phyloP scores from a whole-genome alignment of 2,888 invertebrate genomes.

The Apomyelois bistriatella region DNA sequence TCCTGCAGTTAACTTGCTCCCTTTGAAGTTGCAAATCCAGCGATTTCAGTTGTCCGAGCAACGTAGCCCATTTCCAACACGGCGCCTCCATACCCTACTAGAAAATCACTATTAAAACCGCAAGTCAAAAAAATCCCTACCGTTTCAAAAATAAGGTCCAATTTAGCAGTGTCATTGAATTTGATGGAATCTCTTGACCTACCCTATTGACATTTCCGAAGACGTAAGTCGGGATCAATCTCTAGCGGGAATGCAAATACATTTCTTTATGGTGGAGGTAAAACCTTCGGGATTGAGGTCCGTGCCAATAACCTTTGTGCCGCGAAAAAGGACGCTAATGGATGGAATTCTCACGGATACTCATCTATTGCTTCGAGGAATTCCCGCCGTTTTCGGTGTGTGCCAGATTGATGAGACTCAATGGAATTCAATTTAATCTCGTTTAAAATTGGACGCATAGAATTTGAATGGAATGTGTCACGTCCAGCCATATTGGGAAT shows the following conservation, averaged over 20 bases:
- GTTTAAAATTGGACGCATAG: not conserved
- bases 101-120: conserved; percentile 20
- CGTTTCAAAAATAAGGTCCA: conserved; percentile 14
- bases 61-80: conserved; percentile 24
- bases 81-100: conserved; percentile 23
- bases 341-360: conserved; percentile 39
- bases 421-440: not conserved
- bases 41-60: conserved; percentile 8
- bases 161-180: conserved; percentile 5
- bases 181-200: conserved; percentile 43
- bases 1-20: conserved; percentile 10
- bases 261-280: conserved; percentile 56
- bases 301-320: conserved; percentile 62
- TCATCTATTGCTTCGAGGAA: conserved; percentile 17
- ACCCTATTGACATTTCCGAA: conserved; percentile 50
- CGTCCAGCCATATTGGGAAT: no score
- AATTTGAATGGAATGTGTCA: not conserved
- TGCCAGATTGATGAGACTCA: conserved; percentile 17
- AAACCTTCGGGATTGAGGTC: conserved; percentile 55
- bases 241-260: conserved; percentile 65
- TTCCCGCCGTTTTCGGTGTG: conserved; percentile 14
- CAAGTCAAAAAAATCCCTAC: conserved; percentile 21
- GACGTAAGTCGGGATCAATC: conserved; percentile 58
- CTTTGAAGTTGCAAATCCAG: conserved; percentile 5
- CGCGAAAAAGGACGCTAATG: conserved; percentile 64